Evolutionary conservation across 2,888 invertebrate genomes (phyloP), one percentile per base, ranked within the genome.

Genomic region (Volucella bombylans): DNA sequence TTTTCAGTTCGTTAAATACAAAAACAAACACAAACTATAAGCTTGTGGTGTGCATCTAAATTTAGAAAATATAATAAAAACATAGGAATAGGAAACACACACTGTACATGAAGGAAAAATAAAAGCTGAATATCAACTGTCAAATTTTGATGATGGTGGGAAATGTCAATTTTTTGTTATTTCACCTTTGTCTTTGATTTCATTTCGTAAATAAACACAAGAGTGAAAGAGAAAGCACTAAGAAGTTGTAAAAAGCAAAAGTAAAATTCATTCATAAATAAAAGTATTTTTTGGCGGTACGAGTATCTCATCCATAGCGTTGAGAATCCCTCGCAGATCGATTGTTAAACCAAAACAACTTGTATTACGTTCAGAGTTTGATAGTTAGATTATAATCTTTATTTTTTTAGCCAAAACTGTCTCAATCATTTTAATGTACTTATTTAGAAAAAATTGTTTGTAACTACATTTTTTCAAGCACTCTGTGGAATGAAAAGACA

Each of bases 1-100:
- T 50, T 67, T 76, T 76, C 50, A 12, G 45, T 79, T 72, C 15
- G n/a, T 68, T 59, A 49, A 69, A 67, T 23, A 64, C 69, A 74
- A 76, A 54, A 57, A 61, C 65, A 71, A 67, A 65, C 62, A 69
- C 31, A 79, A 72, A 43, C 45, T 67, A 71, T 65, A 72, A 64
- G 23, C 71, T 64, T 49, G 14, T 65, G 71, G 72, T 68, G 54
- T 41, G 72, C 71, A 71, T 81, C 85, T 85, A 85, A 81, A 85
- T 77, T 77, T 85, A 85, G 85, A 85, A 85, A 81, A 72, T 81
- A 81, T 81, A 80, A 68, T 77, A 81, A 71, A 74, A 80, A 74
- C 76, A 81, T 57, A 73, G 45, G n/a, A 68, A 83, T 83, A 50
- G 80, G 80, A 72, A 77, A 72, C 67, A 67, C 62, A 68, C 76